Base-by-base conservation (phyloP, 1,140 invertebrate species). In the Pseudomyrmex concolor region DNA sequence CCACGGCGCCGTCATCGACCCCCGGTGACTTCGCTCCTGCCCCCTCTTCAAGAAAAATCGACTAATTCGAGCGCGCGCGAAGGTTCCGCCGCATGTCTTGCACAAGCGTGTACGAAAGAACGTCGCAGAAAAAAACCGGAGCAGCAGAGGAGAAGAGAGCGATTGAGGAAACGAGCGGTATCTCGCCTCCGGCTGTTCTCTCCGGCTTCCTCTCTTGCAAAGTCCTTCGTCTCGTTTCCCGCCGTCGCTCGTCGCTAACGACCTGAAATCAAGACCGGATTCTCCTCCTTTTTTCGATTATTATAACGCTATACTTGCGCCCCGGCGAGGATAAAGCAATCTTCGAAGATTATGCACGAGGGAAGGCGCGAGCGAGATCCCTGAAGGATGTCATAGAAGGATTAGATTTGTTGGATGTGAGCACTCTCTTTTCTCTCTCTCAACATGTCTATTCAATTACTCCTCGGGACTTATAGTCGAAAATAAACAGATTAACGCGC, bases 231-330 rank as follows among this genome's bases (percentile, higher is more conserved):
- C 55, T 50, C 54, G 54, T 80, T 80, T 17, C 59, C 54, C 85
- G 13, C 34, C 59, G 59, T 70, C 71, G 73, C 68, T 10, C 19
- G 57, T 57, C 55, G 66, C 43, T 80, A 80, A 59, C 86, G 57
- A 67, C 74, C 70, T 76, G 86, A 88, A 87, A 88, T 88, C 86
- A 85, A 85, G 83, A 88, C 86, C 76, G 43, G 82, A 83, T 87
- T 72, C 62, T 72, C 57, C 54, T 51, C 48, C 68, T 84, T 74
- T 82, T 82, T 82, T 63, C 64, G 83, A 77, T 88, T 83, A 81
- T 88, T 88, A 87, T 87, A 87, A 85, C 71, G 84, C 84, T 54
- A 67, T 22, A 72, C 19, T 62, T 63, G 48, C n/a, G 34, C 19
- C 10, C 34, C 78, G 19, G 12, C 57, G 70, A 62, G 13, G 78